Percentiles rank a stretch among this genome's conserved stretches.
phyloP scores from a whole-genome alignment of 2,797 vertebrate genomes.

The Poeciliopsis turneri region DNA sequence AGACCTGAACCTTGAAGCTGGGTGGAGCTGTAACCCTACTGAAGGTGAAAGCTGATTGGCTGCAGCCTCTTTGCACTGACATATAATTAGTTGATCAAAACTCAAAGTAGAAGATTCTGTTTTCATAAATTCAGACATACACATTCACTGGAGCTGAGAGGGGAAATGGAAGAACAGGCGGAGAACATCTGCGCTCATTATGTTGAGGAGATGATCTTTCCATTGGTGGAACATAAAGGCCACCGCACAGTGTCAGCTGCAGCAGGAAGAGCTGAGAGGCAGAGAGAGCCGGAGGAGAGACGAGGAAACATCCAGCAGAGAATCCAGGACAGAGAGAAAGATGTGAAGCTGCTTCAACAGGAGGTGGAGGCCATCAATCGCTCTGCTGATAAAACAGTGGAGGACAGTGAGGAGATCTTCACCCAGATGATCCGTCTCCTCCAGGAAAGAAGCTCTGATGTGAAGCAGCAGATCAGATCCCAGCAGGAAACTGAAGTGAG shows the following conservation, averaged over 20 bases:
- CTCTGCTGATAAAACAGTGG: conserved; percentile 20
- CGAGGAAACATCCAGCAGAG: conserved; percentile 8
- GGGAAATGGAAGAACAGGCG: neutral
- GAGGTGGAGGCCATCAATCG: conserved; percentile 11
- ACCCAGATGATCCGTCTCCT: too few relatives aligned
- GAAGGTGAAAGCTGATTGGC: neutral
- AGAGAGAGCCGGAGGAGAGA: conserved; percentile 1
- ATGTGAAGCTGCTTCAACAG: conserved; percentile 9
- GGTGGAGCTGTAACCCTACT: neutral
- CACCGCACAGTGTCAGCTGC: too few relatives aligned
- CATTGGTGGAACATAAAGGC: too few relatives aligned
- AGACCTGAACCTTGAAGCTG: neutral
- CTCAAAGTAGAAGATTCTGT: neutral
- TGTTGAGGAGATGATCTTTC: too few relatives aligned
- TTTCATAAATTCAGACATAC: neutral
- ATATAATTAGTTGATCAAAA: neutral
- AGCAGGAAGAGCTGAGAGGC: neutral
- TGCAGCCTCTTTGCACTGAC: neutral
- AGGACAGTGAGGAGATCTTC: neutral
- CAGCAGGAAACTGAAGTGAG: too few relatives aligned
- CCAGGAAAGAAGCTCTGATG: too few relatives aligned
- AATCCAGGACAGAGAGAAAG: neutral
- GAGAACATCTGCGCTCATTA: too few relatives aligned
- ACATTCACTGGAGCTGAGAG: neutral
- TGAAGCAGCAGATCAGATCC: too few relatives aligned